A percentile compares a stretch with the other conserved stretches of the same genome.
phyloP scores from a whole-genome alignment of 1,140 invertebrate species.

The Tetraneura akinire region DNA sequence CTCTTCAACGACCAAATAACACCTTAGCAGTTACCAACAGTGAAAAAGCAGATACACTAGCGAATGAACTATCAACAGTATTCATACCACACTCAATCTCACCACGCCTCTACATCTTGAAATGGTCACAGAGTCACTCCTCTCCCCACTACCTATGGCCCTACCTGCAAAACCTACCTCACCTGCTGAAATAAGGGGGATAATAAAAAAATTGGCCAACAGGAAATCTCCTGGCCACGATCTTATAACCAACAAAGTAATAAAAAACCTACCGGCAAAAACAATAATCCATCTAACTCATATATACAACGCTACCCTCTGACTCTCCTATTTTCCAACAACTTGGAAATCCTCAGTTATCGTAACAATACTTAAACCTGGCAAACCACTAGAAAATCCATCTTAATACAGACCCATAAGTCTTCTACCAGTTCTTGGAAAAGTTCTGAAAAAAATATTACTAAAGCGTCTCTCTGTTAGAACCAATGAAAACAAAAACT shows the following conservation, averaged over 20 bases:
- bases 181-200: background rate
- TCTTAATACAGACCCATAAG: conserved; percentile 56
- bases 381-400: conserved; percentile 51
- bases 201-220: conserved; percentile 5
- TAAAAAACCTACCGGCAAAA: background rate
- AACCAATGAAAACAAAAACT: conserved; percentile 3
- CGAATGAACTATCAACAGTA: no score
- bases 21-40: no score
- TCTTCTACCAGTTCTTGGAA: conserved; percentile 57
- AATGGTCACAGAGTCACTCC: conserved; percentile 19
- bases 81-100: no score
- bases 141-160: conserved; percentile 7
- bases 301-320: conserved; percentile 35
- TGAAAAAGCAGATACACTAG: no score
- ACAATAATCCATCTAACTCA: conserved; percentile 12
- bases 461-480: conserved; percentile 51
- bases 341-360: conserved; percentile 56
- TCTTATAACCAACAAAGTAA: background rate
- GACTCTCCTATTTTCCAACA: conserved; percentile 17
- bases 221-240: background rate
- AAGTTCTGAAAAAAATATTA: conserved; percentile 53
- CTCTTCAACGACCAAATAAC: no score
- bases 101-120: no score
- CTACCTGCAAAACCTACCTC: background rate
- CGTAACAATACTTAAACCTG: conserved; percentile 56